Base-by-base conservation (phyloP, 2,797 vertebrate genomes). In the Sebastes aleutianus region DNA sequence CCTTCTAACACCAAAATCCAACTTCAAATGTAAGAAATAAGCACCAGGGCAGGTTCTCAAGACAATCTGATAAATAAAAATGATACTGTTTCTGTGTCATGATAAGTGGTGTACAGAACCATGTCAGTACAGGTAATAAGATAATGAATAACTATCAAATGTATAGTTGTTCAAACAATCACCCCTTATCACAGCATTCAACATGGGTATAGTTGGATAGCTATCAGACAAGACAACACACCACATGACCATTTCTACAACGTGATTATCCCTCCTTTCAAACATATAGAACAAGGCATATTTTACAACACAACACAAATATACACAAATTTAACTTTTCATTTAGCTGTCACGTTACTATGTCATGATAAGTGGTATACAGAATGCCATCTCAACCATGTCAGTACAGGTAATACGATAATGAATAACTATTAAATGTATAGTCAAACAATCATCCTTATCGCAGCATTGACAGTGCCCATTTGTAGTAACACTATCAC, bases 191-290 rank as follows among this genome's bases (percentile, higher is more conserved):
- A 27, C 34, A 59, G 36, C 80, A 79, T 74, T 80, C 18, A 85
- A 66, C 70, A 59, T 24, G 54, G 34, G 36, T 20, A 43, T 43
- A 76, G 69, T 2, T 3, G 8, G 32, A 54, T 13, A 58, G 72
- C 73, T 78, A 70, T 79, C 69, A 11, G 70, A 87, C 69, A 73
- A 59, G 58, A 62, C 68, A 66, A 53, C 74, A 68, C 27, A 84
- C 24, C 88, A 91, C 87, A 83, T 89, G 89, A 93, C 66, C 26
- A 43, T 31, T 75, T 86, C 84, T 80, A 90, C 73, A 81, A 87
- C 53, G 57, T 87, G 75, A 88, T 39, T 31, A 39, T 72, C n/a
- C 13, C 53, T 76, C 43, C 79, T 18, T 47, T 16, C 43, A 47
- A 47, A 47, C 14, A 3, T 47, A 47, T 18, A 47, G 6, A 47